Evolutionary conservation across 2,888 invertebrate species (phyloP).

Genomic region (Iselma pallidipennis): DNA sequence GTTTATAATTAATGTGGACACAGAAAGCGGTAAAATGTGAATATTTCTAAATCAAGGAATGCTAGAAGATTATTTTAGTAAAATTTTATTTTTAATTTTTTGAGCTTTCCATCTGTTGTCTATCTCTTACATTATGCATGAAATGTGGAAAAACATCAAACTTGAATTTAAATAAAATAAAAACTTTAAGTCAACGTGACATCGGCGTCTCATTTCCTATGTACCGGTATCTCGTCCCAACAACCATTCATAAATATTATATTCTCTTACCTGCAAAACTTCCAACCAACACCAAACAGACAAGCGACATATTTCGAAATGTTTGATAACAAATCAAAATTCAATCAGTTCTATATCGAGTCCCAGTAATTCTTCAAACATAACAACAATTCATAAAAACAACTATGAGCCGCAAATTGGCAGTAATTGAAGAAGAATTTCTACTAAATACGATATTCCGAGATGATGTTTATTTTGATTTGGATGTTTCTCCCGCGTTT

Average conservation of each 20-base stretch:
- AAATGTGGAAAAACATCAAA: not conserved
- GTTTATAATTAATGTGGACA: too few species aligned
- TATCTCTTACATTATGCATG: not conserved
- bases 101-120: not conserved
- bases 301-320: not conserved
- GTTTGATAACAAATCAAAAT: not conserved
- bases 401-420: too few species aligned
- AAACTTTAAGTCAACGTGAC: not conserved
- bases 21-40: not conserved
- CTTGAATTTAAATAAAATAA: not conserved
- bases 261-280: conserved; percentile 6
- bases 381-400: not conserved
- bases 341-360: not conserved
- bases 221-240: not conserved
- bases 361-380: not conserved
- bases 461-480: too few species aligned
- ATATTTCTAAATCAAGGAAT: not conserved
- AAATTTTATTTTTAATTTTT: not conserved
- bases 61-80: not conserved
- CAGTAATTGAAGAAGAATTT: too few species aligned
- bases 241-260: conserved; percentile 5
- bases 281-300: conserved; percentile 2
- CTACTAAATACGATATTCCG: too few species aligned
- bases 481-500: not conserved
- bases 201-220: not conserved